Conservation (phyloP, 1,140 invertebrate genomes). For the Lepidostoma basale region DNA sequence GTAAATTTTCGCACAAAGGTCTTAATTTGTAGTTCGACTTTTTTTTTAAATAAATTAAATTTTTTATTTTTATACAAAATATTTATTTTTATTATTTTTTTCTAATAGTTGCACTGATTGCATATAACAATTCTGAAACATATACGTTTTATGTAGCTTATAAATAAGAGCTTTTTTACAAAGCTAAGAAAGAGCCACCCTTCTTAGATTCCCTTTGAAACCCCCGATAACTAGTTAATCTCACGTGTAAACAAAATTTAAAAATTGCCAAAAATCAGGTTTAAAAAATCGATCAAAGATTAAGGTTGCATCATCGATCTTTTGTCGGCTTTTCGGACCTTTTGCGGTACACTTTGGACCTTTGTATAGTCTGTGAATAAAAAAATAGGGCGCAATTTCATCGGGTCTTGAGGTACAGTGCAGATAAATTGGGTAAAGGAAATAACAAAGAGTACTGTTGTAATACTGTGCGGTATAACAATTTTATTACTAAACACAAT, state of each 20-base stretch:
- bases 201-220: too few species aligned
- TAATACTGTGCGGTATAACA: conserved; percentile 5
- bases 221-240: too few species aligned
- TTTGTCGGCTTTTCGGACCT: conserved; percentile 36
- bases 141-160: too few species aligned
- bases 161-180: too few species aligned
- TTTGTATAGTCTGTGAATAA: not conserved
- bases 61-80: too few species aligned
- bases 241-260: conserved; percentile 10
- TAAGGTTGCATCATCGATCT: conserved; percentile 26
- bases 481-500: conserved; percentile 16
- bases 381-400: not conserved
- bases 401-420: not conserved
- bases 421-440: conserved; percentile 1
- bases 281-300: conserved; percentile 30
- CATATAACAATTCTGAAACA: too few species aligned
- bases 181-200: too few species aligned
- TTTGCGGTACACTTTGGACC: conserved; percentile 29
- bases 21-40: too few species aligned
- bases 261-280: not conserved
- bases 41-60: too few species aligned
- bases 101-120: too few species aligned
- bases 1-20: too few species aligned
- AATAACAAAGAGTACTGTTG: conserved; percentile 20
- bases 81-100: too few species aligned